Evolutionary conservation across 2,888 invertebrate genomes (phyloP), one percentile per base, ranked within the genome.

Genomic region (Cerceris rybyensis): DNA sequence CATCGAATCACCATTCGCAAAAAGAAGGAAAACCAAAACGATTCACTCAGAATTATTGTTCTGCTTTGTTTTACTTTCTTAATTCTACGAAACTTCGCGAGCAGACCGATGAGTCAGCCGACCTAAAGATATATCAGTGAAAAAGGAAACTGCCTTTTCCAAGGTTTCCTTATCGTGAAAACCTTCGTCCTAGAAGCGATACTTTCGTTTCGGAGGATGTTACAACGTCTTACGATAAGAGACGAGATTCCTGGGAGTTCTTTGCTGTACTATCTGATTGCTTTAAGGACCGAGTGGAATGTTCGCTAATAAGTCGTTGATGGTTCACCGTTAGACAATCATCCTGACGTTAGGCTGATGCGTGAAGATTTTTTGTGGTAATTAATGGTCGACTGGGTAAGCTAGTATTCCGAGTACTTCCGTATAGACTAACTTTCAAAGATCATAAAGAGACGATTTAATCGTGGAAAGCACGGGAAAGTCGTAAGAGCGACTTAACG

Each of bases 401-500:
- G 7, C 50, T 1, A n/a, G 13, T n/a, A 50, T n/a, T n/a, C 13
- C 8, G 11, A 46, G 50, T n/a, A n/a, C 50, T 50, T 50, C 50
- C 50, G 50, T n/a, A n/a, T 50, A 6, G 9, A 17, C 13, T 28
- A 55, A 16, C 28, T 11, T 55, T 55, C 28, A 1, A 11, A 8
- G 17, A 13, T 17, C 55, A 6, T 17, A 55, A 55, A 55, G 28
- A 7, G 55, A 17, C 17, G 17, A 1, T 17, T 1, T 28, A 28
- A 28, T 28, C 28, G 55, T 8, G 16, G 17, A 13, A 16, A 55
- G 17, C 1, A 6, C n/a, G 39, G 63, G 16, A 50, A 55, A 76
- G 83, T 81, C 79, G 14, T 54, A 75, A 83, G 74, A 80, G 73
- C 82, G 75, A 61, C 84, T 50, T 80, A 82, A 84, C 75, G 63